Evolutionary conservation across 1,140 invertebrate genomes (phyloP).

Genomic region (Rhagoletis zephyria): DNA sequence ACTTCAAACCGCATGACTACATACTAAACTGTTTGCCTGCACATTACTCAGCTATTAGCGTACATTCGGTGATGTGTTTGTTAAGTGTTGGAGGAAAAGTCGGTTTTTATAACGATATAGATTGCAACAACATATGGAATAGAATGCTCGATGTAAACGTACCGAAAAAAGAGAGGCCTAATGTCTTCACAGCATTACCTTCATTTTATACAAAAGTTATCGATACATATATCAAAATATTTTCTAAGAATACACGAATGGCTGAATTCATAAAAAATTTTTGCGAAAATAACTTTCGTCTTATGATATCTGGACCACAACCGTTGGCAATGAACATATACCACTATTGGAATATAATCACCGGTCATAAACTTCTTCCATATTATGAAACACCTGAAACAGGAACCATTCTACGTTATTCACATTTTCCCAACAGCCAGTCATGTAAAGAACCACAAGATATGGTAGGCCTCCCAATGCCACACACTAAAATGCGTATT

Average conservation of each 20-base stretch:
- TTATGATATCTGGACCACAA: conserved; percentile 19
- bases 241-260: background rate
- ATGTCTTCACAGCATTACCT: conserved; percentile 11
- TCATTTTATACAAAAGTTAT: conserved; percentile 12
- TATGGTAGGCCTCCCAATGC: background rate
- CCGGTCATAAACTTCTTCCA: background rate
- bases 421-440: background rate
- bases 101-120: background rate
- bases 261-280: conserved; percentile 17
- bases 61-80: conserved; percentile 25
- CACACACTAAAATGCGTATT: background rate
- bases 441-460: background rate
- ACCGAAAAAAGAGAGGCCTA: background rate
- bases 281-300: background rate
- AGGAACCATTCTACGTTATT: background rate
- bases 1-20: background rate
- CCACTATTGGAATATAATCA: conserved; percentile 13
- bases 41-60: background rate
- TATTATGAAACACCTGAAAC: conserved; percentile 43
- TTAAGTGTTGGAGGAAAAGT: conserved; percentile 42
- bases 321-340: conserved; percentile 25
- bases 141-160: background rate
- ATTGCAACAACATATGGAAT: conserved; percentile 17
- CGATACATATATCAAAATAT: background rate
- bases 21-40: background rate